Evolutionary conservation across 2,797 vertebrate genomes (phyloP).

Genomic region (Zalophus californianus): DNA sequence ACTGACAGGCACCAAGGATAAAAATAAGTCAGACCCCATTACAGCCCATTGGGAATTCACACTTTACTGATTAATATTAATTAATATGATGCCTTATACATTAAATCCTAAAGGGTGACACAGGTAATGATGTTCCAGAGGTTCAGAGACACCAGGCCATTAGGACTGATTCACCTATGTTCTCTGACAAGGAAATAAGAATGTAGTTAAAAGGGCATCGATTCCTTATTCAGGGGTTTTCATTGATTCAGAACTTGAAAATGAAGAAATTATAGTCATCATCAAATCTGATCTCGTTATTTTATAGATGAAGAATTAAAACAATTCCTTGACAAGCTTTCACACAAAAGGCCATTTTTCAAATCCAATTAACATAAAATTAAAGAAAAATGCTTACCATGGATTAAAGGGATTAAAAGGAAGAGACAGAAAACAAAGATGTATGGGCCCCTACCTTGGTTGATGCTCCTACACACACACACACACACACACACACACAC

Average conservation of each 20-base stretch:
- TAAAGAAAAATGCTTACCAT: neutral
- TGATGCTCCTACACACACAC: neutral
- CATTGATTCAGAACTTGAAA: neutral
- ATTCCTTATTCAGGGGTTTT: neutral
- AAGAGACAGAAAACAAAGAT: neutral
- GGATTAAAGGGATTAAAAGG: neutral
- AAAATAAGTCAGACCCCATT: neutral
- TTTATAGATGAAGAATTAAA: neutral
- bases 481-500: neutral
- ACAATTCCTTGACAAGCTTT: neutral
- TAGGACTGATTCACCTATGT: neutral
- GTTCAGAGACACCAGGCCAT: neutral
- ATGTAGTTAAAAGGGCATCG: neutral
- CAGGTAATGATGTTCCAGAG: neutral
- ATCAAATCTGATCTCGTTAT: neutral
- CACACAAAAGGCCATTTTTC: neutral
- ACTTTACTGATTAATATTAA: neutral
- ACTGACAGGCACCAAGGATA: neutral
- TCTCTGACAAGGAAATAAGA: neutral
- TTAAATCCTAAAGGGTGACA: neutral
- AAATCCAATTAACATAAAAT: neutral
- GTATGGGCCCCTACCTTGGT: neutral
- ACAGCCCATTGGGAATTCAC: neutral
- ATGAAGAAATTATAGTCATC: neutral
- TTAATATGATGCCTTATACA: neutral